These are phyloP conservation scores for Euclidia mi DNA, from an alignment of 2,888 invertebrate species.

Conservation along the genomic window DNA sequence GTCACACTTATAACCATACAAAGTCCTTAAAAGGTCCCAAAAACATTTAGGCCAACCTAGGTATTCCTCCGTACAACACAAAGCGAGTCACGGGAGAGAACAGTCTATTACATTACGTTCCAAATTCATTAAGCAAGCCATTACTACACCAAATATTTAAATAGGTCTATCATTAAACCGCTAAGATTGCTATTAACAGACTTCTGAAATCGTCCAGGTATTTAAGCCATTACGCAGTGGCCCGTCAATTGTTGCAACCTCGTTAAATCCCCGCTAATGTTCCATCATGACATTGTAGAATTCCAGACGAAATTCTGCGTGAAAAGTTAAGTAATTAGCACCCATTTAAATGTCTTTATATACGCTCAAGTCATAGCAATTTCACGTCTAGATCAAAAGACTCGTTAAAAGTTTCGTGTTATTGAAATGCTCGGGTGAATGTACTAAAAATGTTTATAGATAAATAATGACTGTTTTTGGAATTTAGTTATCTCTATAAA, in stretches of 20 bases:
- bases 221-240: constrained; percentile 35
- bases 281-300: constrained; percentile 46
- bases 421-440: neutral
- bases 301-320: constrained; percentile 44
- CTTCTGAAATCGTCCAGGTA: neutral
- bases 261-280: constrained; percentile 44
- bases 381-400: constrained; percentile 5
- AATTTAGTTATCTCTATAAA: too few relatives aligned
- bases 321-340: constrained; percentile 57
- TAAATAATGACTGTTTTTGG: too few relatives aligned
- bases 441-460: neutral
- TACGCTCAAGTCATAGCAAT: constrained; percentile 26
- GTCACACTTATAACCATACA: too few relatives aligned
- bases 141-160: too few relatives aligned
- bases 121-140: too few relatives aligned
- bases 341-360: constrained; percentile 33
- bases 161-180: neutral
- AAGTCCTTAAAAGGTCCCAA: too few relatives aligned
- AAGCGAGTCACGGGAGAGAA: too few relatives aligned
- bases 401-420: constrained; percentile 3
- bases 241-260: constrained; percentile 36
- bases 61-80: too few relatives aligned
- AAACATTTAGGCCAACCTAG: too few relatives aligned
- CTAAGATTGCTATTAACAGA: neutral
- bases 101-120: too few relatives aligned